Evolutionary conservation across 2,797 vertebrate species (phyloP).

Genomic region (Hoplostethus atlanticus): DNA sequence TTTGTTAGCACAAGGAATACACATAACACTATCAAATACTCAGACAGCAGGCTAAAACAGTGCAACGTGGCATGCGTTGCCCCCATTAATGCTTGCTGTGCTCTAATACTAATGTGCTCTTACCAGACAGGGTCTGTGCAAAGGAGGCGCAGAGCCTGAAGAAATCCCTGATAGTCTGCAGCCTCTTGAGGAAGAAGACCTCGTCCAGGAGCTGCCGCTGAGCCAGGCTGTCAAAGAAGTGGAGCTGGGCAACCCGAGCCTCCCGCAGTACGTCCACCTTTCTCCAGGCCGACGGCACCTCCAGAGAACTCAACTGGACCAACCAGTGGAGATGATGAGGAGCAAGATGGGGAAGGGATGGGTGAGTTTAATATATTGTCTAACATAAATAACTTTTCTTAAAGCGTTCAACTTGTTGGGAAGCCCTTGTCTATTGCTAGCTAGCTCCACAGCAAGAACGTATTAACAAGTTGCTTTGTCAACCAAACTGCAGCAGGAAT

Average conservation of each 20-base stretch:
- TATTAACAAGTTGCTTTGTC: no score
- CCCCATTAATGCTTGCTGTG: no score
- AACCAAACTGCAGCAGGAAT: no score
- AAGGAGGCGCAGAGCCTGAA: slow-evolving; percentile 95
- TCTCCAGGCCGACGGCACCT: slow-evolving; percentile 93
- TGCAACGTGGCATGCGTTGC: no score
- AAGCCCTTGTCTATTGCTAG: no score
- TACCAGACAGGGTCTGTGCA: slow-evolving; percentile 95
- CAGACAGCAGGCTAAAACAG: background rate
- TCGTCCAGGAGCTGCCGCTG: slow-evolving; percentile 94
- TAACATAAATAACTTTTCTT: no score
- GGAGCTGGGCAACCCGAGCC: slow-evolving; percentile 91
- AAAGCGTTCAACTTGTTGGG: no score
- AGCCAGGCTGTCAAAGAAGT: slow-evolving; percentile 91
- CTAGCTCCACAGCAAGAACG: no score
- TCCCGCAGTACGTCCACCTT: slow-evolving; percentile 96
- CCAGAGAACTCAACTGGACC: slow-evolving; percentile 92
- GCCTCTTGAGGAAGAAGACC: slow-evolving; percentile 96
- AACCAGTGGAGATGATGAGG: rapidly evolving
- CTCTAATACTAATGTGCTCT: slow-evolving; percentile 27
- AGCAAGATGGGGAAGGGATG: background rate
- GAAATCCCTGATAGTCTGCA: slow-evolving; percentile 97
- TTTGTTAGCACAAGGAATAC: no score
- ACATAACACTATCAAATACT: no score
- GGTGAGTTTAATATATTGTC: background rate